Base-by-base conservation (phyloP, 2,797 vertebrate species). In the Huso huso region DNA sequence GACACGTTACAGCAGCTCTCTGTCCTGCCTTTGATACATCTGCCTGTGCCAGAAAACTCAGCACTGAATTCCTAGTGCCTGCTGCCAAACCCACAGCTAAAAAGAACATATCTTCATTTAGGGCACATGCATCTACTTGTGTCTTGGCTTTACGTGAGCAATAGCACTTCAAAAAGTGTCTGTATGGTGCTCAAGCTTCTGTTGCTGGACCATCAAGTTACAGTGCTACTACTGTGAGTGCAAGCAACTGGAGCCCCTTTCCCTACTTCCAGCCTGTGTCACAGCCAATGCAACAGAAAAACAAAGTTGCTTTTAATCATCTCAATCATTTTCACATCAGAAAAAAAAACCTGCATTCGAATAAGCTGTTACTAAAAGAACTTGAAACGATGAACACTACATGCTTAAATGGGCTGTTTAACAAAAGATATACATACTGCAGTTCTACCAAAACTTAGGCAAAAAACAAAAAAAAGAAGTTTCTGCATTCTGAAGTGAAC, bases 341-440 rank as follows among this genome's bases (percentile, higher is more conserved):
- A 75, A 68, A 79, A 77, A 61, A 67, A 65, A 78, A 77, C 72
- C 71, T 76, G 77, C 83, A 80, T 82, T 76, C 74, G 75, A 69
- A 74, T 72, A 61, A 70, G 70, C 71, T 73, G 75, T 75, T 66
- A 52, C 68, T 80, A 75, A 82, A 83, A 79, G 74, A 78, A 79
- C 75, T 55, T 81, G 79, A 82, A 73, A 86, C 82, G 87, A 83
- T 83, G 77, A 79, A 10, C 9, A 9, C 52, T 55, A 8, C 52
- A 55, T 55, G 74, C 72, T 76, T 73, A 15, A 69, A 76, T 78
- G 78, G 70, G 71, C 70, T 73, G 75, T 23, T 60, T 66, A 66
- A 83, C 81, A 83, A 84, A 85, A 82, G 81, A 81, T 78, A 82
- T 81, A 76, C 74, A 84, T 18, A 65, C 72, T 51, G 76, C 74